These are phyloP conservation scores for Drosophila novamexicana DNA, from an alignment of 1,140 invertebrate species.

Conservation along the genomic window DNA sequence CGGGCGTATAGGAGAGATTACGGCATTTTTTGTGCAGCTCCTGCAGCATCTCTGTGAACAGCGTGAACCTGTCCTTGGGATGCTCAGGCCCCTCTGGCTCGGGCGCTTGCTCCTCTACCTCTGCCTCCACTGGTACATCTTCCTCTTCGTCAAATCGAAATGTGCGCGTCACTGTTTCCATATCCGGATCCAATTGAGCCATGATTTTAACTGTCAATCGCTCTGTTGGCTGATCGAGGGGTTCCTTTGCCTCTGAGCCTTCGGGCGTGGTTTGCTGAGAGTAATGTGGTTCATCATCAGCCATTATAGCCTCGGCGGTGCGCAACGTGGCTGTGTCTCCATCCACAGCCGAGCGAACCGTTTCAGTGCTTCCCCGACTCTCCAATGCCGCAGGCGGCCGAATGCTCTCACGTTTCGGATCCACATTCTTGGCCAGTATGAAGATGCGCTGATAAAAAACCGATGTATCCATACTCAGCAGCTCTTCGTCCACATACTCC, in stretches of 20 bases:
- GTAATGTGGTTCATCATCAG: not conserved
- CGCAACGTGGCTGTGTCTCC: slow-evolving; percentile 11
- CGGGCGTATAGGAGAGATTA: slow-evolving; percentile 33
- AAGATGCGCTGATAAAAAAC: slow-evolving; percentile 77
- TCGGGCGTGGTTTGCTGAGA: not conserved
- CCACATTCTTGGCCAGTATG: slow-evolving; percentile 69
- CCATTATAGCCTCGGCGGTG: not conserved
- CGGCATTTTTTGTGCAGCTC: slow-evolving; percentile 40
- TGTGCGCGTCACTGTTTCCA: slow-evolving; percentile 46
- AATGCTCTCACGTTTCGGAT: not conserved
- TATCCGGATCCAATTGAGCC: not conserved
- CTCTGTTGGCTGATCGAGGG: not conserved
- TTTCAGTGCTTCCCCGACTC: not conserved
- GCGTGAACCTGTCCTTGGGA: slow-evolving; percentile 40
- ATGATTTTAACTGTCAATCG: not conserved
- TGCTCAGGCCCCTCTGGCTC: not conserved
- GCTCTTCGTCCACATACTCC: slow-evolving; percentile 64
- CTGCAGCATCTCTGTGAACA: slow-evolving; percentile 45
- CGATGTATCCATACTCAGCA: slow-evolving; percentile 52
- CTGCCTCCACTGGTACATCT: not conserved
- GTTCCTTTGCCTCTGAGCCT: not conserved
- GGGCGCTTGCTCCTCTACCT: not conserved
- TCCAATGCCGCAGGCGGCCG: not conserved
- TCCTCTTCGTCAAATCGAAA: slow-evolving; percentile 42
- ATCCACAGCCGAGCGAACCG: not conserved